Conservation (phyloP, 2,888 invertebrate genomes). For the Orthonevra nobilis region DNA sequence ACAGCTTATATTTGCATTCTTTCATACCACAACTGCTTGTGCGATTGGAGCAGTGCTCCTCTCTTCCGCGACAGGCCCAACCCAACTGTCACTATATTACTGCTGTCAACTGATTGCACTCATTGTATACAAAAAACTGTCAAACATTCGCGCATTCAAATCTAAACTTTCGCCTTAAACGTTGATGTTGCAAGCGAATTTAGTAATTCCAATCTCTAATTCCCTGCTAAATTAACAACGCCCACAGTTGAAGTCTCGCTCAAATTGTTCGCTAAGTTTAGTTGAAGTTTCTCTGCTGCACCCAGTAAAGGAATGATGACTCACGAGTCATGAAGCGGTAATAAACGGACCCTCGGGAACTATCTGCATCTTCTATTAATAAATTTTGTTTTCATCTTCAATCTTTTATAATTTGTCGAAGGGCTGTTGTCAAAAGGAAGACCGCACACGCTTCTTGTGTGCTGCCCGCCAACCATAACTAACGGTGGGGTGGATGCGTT, state of each 20-base stretch:
- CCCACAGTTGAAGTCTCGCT: background rate
- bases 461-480: too few relatives aligned
- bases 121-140: constrained; percentile 4
- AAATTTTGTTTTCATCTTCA: background rate
- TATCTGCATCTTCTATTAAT: too few relatives aligned
- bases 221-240: background rate
- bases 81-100: constrained; percentile 14
- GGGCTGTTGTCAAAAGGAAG: background rate
- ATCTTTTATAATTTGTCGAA: constrained; percentile 19
- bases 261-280: too few relatives aligned
- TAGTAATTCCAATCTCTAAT: background rate
- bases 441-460: too few relatives aligned
- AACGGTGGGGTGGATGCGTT: too few relatives aligned
- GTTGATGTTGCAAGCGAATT: too few relatives aligned
- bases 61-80: constrained; percentile 1
- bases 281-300: too few relatives aligned
- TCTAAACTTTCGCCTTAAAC: background rate
- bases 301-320: too few relatives aligned
- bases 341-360: too few relatives aligned
- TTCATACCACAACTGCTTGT: too few relatives aligned
- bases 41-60: too few relatives aligned
- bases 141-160: background rate
- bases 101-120: constrained; percentile 14
- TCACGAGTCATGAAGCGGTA: too few relatives aligned
- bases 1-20: background rate